These are phyloP conservation scores for Anolis sagrei DNA, from an alignment of 2,113 vertebrate genomes.

Conservation along the genomic window DNA sequence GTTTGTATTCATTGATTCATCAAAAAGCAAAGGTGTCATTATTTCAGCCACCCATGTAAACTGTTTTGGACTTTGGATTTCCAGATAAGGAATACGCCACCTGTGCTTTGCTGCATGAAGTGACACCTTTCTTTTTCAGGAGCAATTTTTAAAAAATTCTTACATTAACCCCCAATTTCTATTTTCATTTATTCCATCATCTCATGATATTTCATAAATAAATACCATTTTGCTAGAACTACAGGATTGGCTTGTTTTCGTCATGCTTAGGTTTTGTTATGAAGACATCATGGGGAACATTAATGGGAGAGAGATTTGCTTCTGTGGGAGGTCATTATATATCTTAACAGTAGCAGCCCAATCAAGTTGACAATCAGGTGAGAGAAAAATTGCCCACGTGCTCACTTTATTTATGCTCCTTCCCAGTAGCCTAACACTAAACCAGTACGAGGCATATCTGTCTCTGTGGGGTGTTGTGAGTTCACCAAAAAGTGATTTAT, in stretches of 20 bases:
- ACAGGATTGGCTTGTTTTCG: neutral
- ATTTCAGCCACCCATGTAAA: too few relatives aligned
- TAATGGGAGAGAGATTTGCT: too few relatives aligned
- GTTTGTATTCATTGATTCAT: too few relatives aligned
- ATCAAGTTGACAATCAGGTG: neutral
- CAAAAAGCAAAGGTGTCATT: too few relatives aligned
- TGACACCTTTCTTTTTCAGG: neutral
- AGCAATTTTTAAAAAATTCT: neutral
- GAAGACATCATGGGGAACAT: neutral
- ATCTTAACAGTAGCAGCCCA: neutral
- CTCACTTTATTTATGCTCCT: neutral
- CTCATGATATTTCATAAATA: too few relatives aligned
- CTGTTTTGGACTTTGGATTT: too few relatives aligned
- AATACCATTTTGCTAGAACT: neutral
- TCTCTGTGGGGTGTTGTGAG: neutral
- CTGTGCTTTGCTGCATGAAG: neutral
- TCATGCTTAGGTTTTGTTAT: neutral
- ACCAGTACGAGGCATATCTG: neutral
- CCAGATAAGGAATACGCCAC: too few relatives aligned
- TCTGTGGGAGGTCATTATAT: neutral
- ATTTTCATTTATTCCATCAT: neutral
- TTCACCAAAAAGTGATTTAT: neutral
- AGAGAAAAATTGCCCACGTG: neutral
- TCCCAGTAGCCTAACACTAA: neutral
- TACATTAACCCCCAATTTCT: neutral